Percentiles rank a stretch among this genome's conserved stretches.
Evolutionary conservation across 2,113 vertebrate species (phyloP).

Genomic region (Mesocricetus auratus): DNA sequence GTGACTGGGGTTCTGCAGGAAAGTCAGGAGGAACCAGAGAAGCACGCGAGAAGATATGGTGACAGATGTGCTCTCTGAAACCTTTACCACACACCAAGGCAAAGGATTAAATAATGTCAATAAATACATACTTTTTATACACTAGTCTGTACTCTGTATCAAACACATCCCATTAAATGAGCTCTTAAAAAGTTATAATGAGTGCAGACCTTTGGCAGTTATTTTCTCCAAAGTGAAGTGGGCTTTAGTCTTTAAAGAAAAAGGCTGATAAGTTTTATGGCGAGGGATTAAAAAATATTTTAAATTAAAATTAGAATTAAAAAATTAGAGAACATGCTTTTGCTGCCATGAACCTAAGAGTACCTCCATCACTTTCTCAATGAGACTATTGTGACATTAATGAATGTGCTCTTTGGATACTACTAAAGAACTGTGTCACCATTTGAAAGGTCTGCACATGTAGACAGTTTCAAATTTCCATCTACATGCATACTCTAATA

Average conservation of each 20-base stretch:
- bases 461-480: no score
- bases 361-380: background rate
- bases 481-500: background rate
- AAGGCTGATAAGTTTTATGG: background rate
- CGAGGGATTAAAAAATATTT: background rate
- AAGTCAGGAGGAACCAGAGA: background rate
- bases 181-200: background rate
- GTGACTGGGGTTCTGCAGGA: background rate
- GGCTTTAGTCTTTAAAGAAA: background rate
- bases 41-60: background rate
- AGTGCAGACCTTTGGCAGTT: background rate
- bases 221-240: slow-evolving; percentile 12
- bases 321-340: background rate
- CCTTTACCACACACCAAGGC: no score
- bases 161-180: background rate
- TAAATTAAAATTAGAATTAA: background rate
- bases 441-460: background rate
- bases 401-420: background rate
- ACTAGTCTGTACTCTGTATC: background rate
- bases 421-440: background rate
- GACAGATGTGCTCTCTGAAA: background rate
- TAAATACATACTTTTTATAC: background rate
- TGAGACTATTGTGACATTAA: background rate
- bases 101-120: background rate
- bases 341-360: background rate